A percentile compares a stretch with the other conserved stretches of the same genome.
Evolutionary conservation across 2,113 vertebrate species (phyloP).

Genomic region (Erinaceus europaeus): DNA sequence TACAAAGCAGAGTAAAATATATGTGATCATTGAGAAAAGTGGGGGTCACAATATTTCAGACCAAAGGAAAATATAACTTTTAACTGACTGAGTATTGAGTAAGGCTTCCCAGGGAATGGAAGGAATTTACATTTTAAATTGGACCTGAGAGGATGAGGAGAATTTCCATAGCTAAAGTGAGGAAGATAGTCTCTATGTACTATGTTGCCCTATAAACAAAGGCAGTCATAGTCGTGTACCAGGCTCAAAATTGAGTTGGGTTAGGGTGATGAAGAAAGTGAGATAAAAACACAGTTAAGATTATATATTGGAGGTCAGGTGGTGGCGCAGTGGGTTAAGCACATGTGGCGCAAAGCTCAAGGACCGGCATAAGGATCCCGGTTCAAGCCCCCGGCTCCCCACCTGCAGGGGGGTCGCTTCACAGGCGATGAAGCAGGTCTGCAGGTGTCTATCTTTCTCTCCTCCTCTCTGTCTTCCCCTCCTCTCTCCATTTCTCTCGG

Average conservation of each 20-base stretch:
- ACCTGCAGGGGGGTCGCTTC: no score
- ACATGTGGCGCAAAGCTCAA: no score
- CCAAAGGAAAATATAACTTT: not conserved
- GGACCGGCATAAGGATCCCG: no score
- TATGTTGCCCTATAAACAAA: slow-evolving; percentile 1
- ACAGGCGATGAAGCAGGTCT: no score
- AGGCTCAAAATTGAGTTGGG: slow-evolving; percentile 28
- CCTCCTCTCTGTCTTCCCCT: no score
- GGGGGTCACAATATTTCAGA: not conserved
- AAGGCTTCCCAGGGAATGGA: slow-evolving; percentile 14
- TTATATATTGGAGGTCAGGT: no score
- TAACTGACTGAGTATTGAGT: not conserved
- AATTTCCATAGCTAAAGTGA: not conserved
- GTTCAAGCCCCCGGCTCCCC: no score
- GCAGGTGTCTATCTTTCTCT: no score
- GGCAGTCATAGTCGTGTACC: not conserved
- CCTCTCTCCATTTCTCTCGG: no score
- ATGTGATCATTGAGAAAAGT: not conserved
- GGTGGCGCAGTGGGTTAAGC: no score
- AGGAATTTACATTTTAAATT: not conserved
- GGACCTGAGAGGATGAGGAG: not conserved
- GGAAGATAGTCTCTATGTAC: not conserved
- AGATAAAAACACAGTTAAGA: slow-evolving; percentile 27
- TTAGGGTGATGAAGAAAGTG: slow-evolving; percentile 44
- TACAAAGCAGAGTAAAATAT: not conserved